Base-by-base conservation (phyloP, 2,888 invertebrate species). In the Dendrolimus houi region DNA sequence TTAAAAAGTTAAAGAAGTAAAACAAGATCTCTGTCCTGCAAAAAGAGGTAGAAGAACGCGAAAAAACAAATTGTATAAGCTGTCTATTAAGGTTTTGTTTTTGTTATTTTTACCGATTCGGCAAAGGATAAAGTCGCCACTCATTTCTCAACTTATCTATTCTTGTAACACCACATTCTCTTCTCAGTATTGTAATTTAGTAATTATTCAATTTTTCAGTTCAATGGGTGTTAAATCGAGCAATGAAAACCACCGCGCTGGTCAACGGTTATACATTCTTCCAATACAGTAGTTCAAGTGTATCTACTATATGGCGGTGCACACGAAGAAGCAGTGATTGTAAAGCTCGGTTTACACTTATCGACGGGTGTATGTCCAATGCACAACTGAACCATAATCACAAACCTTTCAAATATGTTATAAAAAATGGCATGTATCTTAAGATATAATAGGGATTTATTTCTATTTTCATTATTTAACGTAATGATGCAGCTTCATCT, bases 161-260 rank as follows among this genome's bases (percentile, higher is more conserved):
- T 29, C 3, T 29, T 29, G 29, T 29, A 29, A 29, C 29, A 17
- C 17, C 17, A 29, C 29, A 6, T 3, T 29, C 6, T 29, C 6
- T 29, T 29, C 29, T 29, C 29, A 29, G 29, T 29, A 29, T 29
- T 29, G 29, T 29, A 29, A 29, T 29, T 29, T 29, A 29, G 29
- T 29, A 29, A 29, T 6, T 29, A 29, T 29, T 6, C 3, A 29
- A 6, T 6, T 55, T 70, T 69, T 40, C 63, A 71, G 71, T 70
- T 7, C 54, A 42, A 41, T 70, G 58, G 55, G 58, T 67, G 9
- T 52, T 52, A 2, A 70, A 67, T 40, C 6, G 9, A 1, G 54
- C 54, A 40, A 68, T 67, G 1, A 68, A 64, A 52, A 55, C 55
- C 52, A 41, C 71, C 1, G 70, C 68, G 0, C 52, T 73, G 8